A percentile compares a stretch with the other conserved stretches of the same genome.
These are phyloP conservation scores for Entomobrya multifasciata DNA, from an alignment of 2,888 invertebrate genomes.

Conservation along the genomic window DNA sequence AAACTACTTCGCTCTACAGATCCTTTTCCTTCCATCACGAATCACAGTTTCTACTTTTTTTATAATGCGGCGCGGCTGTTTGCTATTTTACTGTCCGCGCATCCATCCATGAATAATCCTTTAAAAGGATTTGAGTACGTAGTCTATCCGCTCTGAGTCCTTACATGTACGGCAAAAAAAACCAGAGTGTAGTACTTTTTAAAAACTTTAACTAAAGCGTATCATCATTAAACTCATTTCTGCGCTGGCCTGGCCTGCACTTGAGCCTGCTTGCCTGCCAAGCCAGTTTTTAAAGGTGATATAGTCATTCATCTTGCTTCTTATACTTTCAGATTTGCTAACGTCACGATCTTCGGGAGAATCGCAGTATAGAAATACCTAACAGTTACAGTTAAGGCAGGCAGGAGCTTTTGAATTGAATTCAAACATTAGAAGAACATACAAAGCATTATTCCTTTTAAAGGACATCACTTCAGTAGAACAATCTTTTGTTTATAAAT, in stretches of 20 bases:
- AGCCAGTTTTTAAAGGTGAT: slow-evolving; percentile 47
- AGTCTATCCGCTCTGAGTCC: background rate
- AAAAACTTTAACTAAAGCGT: background rate
- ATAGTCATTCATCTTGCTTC: slow-evolving; percentile 40
- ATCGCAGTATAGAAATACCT: slow-evolving; percentile 12
- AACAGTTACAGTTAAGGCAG: slow-evolving; percentile 14
- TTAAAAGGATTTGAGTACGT: background rate
- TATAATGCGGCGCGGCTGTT: slow-evolving; percentile 9
- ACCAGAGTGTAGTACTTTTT: background rate
- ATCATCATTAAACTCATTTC: background rate
- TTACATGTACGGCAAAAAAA: slow-evolving; percentile 2
- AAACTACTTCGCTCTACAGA: slow-evolving; percentile 55
- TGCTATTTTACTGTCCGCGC: slow-evolving; percentile 45
- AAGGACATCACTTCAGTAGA: slow-evolving; percentile 31
- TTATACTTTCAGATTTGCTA: slow-evolving; percentile 28
- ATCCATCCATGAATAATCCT: slow-evolving; percentile 62
- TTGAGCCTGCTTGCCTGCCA: slow-evolving; percentile 18
- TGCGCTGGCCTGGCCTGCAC: background rate
- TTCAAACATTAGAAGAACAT: slow-evolving; percentile 21
- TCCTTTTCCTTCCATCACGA: slow-evolving; percentile 50
- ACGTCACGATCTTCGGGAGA: slow-evolving; percentile 49
- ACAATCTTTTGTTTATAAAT: slow-evolving; percentile 14
- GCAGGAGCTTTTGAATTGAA: slow-evolving; percentile 12
- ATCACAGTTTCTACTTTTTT: background rate
- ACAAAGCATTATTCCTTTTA: background rate